Conservation (phyloP, 1,140 invertebrate genomes). For the Pseudomyrmex flavicornis region DNA sequence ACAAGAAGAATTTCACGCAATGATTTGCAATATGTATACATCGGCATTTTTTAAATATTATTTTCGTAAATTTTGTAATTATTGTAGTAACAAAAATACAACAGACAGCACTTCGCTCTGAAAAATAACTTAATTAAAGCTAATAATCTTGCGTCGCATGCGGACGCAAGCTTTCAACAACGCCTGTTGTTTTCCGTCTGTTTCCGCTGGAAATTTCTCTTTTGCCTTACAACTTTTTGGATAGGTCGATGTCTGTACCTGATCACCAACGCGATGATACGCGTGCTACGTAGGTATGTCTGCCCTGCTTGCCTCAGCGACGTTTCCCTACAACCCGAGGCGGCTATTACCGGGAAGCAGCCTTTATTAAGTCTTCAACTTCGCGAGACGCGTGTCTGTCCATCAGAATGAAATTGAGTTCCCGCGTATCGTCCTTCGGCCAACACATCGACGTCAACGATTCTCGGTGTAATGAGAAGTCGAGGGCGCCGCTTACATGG, state of each 20-base stretch:
- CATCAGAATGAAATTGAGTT: slow-evolving; percentile 76
- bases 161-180: not conserved
- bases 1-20: not conserved
- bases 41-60: no score
- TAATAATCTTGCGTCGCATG: not conserved
- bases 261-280: slow-evolving; percentile 16
- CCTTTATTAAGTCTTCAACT: slow-evolving; percentile 81
- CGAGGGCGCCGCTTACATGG: not conserved
- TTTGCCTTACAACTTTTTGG: slow-evolving; percentile 12
- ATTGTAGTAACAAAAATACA: not conserved
- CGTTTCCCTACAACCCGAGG: slow-evolving; percentile 24
- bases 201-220: not conserved
- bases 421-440: slow-evolving; percentile 54
- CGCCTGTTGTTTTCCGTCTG: no score
- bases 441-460: slow-evolving; percentile 62
- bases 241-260: no score
- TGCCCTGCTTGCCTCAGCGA: not conserved
- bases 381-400: slow-evolving; percentile 77
- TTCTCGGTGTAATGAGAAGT: slow-evolving; percentile 66
- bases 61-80: not conserved
- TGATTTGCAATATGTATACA: no score
- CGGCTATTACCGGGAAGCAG: slow-evolving; percentile 73
- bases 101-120: not conserved
- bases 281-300: not conserved
- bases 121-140: not conserved